Conservation (phyloP, 2,888 invertebrate genomes). For the Mycalesis mineus region DNA sequence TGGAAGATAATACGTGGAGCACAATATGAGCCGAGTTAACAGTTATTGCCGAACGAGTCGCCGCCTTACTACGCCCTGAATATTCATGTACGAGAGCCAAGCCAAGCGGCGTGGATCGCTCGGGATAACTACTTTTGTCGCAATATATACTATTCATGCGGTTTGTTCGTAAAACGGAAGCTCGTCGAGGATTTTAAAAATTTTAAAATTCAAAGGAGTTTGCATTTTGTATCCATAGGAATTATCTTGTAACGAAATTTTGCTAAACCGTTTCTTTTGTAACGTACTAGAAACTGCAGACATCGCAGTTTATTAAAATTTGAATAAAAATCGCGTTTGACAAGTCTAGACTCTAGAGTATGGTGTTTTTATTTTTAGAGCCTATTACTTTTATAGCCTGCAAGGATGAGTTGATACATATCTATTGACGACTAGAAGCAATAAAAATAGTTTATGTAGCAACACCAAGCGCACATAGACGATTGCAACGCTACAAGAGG, state of each 20-base stretch:
- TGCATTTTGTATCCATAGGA: constrained; percentile 11
- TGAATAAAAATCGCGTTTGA: constrained; percentile 1
- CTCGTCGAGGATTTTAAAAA: constrained; percentile 19
- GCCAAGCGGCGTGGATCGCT: constrained; percentile 44
- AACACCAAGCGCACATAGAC: constrained; percentile 51
- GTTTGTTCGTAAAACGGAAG: constrained; percentile 30
- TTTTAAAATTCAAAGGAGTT: constrained; percentile 13
- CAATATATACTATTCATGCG: constrained; percentile 36
- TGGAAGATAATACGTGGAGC: constrained; percentile 43
- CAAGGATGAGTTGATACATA: neutral
- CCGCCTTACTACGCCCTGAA: constrained; percentile 55
- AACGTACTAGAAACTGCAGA: neutral
- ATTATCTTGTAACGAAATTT: constrained; percentile 8
- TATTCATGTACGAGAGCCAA: constrained; percentile 61
- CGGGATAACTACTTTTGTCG: constrained; percentile 37
- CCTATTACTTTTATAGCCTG: neutral
- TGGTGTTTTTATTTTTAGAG: neutral
- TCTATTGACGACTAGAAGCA: neutral
- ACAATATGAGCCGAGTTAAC: constrained; percentile 62
- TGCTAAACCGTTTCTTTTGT: neutral
- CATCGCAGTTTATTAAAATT: constrained; percentile 1
- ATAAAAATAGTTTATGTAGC: neutral
- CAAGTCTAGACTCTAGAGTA: too few species aligned
- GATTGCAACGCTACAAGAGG: constrained; percentile 72
- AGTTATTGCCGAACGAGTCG: constrained; percentile 60